phyloP scores from a whole-genome alignment of 2,113 vertebrate genomes.

The Carettochelys insculpta region DNA sequence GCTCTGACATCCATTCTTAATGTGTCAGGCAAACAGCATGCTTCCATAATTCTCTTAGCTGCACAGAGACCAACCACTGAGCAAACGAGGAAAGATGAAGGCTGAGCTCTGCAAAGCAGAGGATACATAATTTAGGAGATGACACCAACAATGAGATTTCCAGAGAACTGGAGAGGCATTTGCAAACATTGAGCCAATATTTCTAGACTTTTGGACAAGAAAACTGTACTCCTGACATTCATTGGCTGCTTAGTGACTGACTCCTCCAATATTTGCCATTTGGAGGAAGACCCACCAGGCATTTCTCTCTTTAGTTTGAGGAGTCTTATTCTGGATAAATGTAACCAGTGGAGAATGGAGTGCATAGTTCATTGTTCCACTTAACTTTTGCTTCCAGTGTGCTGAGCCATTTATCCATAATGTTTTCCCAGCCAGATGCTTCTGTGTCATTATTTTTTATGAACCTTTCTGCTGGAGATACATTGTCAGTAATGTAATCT shows the following conservation, averaged over 20 bases:
- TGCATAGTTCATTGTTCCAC: background rate
- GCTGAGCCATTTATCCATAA: background rate
- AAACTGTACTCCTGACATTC: background rate
- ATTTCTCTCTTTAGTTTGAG: background rate
- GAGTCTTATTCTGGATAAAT: background rate
- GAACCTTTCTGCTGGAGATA: background rate
- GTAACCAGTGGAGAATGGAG: background rate
- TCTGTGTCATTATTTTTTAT: background rate
- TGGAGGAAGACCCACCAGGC: background rate
- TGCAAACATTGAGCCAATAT: background rate
- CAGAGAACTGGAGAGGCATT: background rate
- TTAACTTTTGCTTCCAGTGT: background rate
- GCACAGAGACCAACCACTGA: background rate
- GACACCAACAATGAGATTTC: background rate
- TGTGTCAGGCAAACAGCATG: background rate
- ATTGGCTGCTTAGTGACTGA: background rate
- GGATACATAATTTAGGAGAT: background rate
- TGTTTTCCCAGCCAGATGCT: background rate
- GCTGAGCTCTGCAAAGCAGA: background rate
- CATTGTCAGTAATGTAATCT: background rate
- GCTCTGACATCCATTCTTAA: slow-evolving; percentile 7
- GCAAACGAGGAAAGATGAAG: background rate
- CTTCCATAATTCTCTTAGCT: background rate
- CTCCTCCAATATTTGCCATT: background rate
- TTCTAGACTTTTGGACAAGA: background rate